Conservation (phyloP, 2,113 vertebrate species). For the Larimichthys polyactis region DNA sequence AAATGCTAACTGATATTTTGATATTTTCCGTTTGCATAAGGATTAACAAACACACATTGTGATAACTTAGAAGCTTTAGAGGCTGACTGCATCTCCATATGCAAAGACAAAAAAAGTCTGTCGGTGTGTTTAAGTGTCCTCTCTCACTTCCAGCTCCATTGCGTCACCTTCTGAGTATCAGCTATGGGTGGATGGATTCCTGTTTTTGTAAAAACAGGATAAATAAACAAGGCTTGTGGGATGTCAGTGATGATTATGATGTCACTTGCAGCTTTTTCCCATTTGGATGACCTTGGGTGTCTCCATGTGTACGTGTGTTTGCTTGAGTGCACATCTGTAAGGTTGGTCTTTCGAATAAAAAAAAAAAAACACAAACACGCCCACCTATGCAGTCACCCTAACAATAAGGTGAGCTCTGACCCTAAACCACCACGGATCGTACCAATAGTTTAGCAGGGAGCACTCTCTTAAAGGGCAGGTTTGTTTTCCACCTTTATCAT, state of each 20-base stretch:
- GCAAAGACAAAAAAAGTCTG: neutral
- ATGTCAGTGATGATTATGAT: slow-evolving; percentile 41
- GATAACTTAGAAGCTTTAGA: neutral
- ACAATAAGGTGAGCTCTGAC: slow-evolving; percentile 36
- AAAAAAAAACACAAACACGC: slow-evolving; percentile 48
- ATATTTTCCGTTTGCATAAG: too few relatives aligned
- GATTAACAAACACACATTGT: neutral
- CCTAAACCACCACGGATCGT: slow-evolving; percentile 25
- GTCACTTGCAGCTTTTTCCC: slow-evolving; percentile 49
- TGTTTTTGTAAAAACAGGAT: slow-evolving; percentile 42
- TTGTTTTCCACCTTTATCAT: slow-evolving; percentile 58
- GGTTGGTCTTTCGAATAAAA: slow-evolving; percentile 24
- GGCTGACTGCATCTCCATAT: neutral
- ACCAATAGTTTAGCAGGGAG: slow-evolving; percentile 19
- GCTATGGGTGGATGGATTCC: slow-evolving; percentile 14
- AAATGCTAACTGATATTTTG: neutral
- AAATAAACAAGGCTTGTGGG: slow-evolving; percentile 47
- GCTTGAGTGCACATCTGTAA: neutral
- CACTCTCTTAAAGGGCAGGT: slow-evolving; percentile 41
- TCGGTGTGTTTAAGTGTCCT: neutral
- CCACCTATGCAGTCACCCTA: slow-evolving; percentile 2
- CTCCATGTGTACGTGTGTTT: slow-evolving; percentile 5
- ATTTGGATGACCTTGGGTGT: slow-evolving; percentile 40
- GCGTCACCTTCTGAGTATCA: slow-evolving; percentile 38
- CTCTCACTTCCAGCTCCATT: slow-evolving; percentile 6